A percentile compares a stretch with the other conserved stretches of the same genome.
Evolutionary conservation across 2,888 invertebrate species (phyloP).

Genomic region (Calameuta pallipes): DNA sequence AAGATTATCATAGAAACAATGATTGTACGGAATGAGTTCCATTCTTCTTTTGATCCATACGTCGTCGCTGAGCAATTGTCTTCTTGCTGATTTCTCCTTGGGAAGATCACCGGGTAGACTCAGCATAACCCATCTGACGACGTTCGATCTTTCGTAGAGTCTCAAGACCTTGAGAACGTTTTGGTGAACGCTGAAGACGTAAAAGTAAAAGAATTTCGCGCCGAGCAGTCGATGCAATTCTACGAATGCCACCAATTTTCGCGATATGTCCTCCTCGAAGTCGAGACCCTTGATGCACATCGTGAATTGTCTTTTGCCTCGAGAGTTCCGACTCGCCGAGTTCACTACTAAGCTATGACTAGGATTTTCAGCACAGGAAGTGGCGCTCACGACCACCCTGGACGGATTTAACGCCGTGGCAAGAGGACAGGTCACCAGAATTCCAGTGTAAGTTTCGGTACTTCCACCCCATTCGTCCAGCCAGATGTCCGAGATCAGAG

Average conservation of each 20-base stretch:
- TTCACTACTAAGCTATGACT: conserved; percentile 57
- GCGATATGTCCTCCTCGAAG: conserved; percentile 74
- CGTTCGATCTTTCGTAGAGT: conserved; percentile 68
- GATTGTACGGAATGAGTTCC: conserved; percentile 82
- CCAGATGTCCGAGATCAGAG: conserved; percentile 74
- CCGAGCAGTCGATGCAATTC: conserved; percentile 77
- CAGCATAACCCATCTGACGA: conserved; percentile 55
- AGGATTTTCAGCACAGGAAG: conserved; percentile 54
- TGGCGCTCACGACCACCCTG: conserved; percentile 49
- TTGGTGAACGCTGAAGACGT: conserved; percentile 72
- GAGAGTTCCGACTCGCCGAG: conserved; percentile 10
- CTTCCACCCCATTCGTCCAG: conserved; percentile 72
- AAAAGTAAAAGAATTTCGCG: conserved; percentile 75
- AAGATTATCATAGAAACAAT: conserved; percentile 80
- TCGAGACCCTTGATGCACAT: conserved; percentile 80
- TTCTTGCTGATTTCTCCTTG: conserved; percentile 60
- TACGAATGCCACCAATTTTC: conserved; percentile 77
- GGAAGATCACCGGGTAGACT: conserved; percentile 65
- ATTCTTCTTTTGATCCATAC: conserved; percentile 78
- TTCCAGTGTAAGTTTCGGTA: conserved; percentile 69
- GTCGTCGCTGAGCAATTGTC: conserved; percentile 64
- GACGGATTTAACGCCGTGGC: conserved; percentile 48
- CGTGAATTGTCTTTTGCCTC: conserved; percentile 68
- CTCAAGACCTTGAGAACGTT: conserved; percentile 70
- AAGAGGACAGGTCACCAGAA: conserved; percentile 74